phyloP scores from a whole-genome alignment of 2,797 vertebrate species.

The Coendou prehensilis region DNA sequence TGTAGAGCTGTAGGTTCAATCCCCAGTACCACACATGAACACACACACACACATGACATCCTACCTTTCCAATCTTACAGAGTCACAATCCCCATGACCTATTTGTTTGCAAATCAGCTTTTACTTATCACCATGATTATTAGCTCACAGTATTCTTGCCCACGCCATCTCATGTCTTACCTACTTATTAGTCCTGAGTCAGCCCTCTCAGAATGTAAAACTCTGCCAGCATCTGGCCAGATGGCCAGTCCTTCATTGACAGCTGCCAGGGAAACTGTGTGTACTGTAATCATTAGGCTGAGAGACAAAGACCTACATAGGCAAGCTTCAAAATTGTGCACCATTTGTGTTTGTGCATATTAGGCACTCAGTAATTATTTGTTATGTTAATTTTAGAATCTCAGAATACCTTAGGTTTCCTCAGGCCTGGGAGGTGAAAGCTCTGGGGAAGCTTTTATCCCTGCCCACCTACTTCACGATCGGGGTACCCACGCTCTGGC shows the following conservation, averaged over 20 bases:
- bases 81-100: not conserved
- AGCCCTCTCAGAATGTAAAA: conserved; percentile 10
- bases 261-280: not conserved
- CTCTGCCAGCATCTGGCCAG: not conserved
- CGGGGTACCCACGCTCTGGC: not conserved
- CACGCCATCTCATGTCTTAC: not conserved
- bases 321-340: not conserved
- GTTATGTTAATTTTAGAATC: not conserved
- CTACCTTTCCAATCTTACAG: not conserved
- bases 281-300: not conserved
- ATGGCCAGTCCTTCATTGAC: not conserved
- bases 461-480: not conserved
- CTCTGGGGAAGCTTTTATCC: not conserved
- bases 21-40: not conserved
- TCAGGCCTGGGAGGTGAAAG: not conserved
- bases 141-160: not conserved
- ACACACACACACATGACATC: not conserved
- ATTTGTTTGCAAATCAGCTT: not conserved
- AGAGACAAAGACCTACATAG: not conserved
- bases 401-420: not conserved
- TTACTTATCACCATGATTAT: not conserved
- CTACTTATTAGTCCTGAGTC: not conserved
- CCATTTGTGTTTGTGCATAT: not conserved
- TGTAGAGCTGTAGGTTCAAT: not conserved
- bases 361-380: not conserved